A percentile compares a stretch with the other conserved stretches of the same genome.
These are phyloP conservation scores for Pinctada fucata DNA, from an alignment of 2,888 invertebrate genomes.

Conservation along the genomic window DNA sequence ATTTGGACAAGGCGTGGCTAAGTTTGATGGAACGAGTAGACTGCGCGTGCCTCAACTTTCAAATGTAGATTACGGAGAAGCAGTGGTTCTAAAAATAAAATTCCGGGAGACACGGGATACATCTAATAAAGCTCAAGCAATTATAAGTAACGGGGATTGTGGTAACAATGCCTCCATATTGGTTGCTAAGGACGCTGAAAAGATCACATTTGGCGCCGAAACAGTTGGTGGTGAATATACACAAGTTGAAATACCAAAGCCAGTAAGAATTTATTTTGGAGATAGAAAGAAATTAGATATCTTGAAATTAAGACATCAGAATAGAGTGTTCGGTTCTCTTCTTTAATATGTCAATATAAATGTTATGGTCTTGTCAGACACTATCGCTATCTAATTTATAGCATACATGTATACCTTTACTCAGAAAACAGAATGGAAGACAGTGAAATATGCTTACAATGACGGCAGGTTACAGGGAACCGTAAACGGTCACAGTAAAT, in stretches of 20 bases:
- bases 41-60: constrained; percentile 39
- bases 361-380: too few relatives aligned
- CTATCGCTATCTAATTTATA: too few relatives aligned
- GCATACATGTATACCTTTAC: neutral
- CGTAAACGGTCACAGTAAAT: constrained; percentile 30
- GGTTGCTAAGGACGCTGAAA: constrained; percentile 41
- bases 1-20: constrained; percentile 36
- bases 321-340: too few relatives aligned
- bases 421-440: constrained; percentile 37
- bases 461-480: constrained; percentile 34
- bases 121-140: constrained; percentile 44
- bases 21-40: constrained; percentile 35
- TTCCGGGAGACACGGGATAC: constrained; percentile 20
- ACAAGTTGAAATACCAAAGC: constrained; percentile 33
- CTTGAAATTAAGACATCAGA: too few relatives aligned
- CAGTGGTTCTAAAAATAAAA: constrained; percentile 31
- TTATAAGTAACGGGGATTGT: constrained; percentile 59
- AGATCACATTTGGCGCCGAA: constrained; percentile 35
- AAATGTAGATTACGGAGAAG: constrained; percentile 38
- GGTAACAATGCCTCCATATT: constrained; percentile 52
- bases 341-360: too few relatives aligned
- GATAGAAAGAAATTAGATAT: too few relatives aligned
- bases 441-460: constrained; percentile 34
- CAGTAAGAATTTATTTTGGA: constrained; percentile 9
- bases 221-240: constrained; percentile 34